Base-by-base conservation (phyloP, 2,888 invertebrate species). In the Nysson spinosus region DNA sequence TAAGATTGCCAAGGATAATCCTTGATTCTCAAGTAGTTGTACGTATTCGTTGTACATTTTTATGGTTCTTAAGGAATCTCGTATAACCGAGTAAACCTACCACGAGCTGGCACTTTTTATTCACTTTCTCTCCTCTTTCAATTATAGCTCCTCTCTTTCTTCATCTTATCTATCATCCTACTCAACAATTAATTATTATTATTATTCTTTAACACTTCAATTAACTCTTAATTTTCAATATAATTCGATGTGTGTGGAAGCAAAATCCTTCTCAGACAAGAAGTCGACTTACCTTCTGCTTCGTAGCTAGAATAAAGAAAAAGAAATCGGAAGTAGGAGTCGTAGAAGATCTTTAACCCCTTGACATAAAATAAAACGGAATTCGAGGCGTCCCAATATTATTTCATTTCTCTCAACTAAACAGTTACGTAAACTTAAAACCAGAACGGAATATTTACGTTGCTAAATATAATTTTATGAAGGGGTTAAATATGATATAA, bases 1-100 rank as follows among this genome's bases (percentile, higher is more conserved):
- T n/a, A 22, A 51, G 24, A 61, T 34, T 39, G 40, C 17, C 20
- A 20, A 55, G 49, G 49, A 34, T 52, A 56, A 68, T 64, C 60
- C 9, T 9, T 26, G 4, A 3, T 34, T 20, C 1, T 24, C 35
- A 50, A 46, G 35, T 20, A 44, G 40, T 28, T 20, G 14, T 24
- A 22, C 17, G 42, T 26, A 49, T 49, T 43, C 35, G 34, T 22
- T 11, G 32, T 17, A 32, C 32, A 32, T 5, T n/a, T 56, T 58
- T 43, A 34, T 32, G 40, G 46, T 19, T 34, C 30, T 12, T 43
- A 37, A 37, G 54, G 42, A 43, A 37, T 52, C 9, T 12, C 37
- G 32, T 16, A 50, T 28, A 26, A 40, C 17, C 39, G 32, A 40
- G 26, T 11, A 3, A 20, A 35, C 28, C 24, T 42, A 6, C 46